phyloP scores from a whole-genome alignment of 2,888 invertebrate species.

The Clivina fossor region DNA sequence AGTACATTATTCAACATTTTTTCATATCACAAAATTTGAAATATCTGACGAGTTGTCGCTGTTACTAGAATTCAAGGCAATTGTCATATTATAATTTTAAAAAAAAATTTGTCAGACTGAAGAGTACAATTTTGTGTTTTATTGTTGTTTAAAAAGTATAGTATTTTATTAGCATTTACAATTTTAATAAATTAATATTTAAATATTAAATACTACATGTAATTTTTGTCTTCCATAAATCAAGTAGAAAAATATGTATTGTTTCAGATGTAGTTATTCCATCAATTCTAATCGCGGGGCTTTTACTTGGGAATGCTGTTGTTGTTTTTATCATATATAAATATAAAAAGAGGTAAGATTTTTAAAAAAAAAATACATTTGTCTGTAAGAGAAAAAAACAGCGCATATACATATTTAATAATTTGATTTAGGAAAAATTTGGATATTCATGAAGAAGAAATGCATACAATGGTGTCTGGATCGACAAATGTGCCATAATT shows the following conservation, averaged over 20 bases:
- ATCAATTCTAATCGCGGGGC: conserved; percentile 25
- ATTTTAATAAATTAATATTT: too few relatives aligned
- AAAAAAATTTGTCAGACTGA: too few relatives aligned
- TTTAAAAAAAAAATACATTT: neutral
- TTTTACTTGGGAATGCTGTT: conserved; percentile 59
- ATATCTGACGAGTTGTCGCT: too few relatives aligned
- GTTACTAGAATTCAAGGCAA: too few relatives aligned
- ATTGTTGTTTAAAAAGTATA: too few relatives aligned
- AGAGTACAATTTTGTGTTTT: too few relatives aligned
- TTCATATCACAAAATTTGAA: too few relatives aligned
- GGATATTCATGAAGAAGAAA: conserved; percentile 27
- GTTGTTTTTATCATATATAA: conserved; percentile 74
- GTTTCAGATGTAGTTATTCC: conserved; percentile 28
- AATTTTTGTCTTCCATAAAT: too few relatives aligned
- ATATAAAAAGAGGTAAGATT: conserved; percentile 65
- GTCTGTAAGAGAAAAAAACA: neutral
- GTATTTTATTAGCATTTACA: too few relatives aligned
- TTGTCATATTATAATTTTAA: too few relatives aligned
- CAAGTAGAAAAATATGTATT: neutral
- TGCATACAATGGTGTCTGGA: conserved; percentile 22
- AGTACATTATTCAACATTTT: too few relatives aligned
- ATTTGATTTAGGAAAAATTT: conserved; percentile 23
- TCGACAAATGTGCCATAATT: conserved; percentile 27
- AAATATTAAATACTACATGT: too few relatives aligned
- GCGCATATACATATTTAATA: neutral